Conservation (phyloP, 1,140 invertebrate species). For the Ditylenchus dipsaci region DNA sequence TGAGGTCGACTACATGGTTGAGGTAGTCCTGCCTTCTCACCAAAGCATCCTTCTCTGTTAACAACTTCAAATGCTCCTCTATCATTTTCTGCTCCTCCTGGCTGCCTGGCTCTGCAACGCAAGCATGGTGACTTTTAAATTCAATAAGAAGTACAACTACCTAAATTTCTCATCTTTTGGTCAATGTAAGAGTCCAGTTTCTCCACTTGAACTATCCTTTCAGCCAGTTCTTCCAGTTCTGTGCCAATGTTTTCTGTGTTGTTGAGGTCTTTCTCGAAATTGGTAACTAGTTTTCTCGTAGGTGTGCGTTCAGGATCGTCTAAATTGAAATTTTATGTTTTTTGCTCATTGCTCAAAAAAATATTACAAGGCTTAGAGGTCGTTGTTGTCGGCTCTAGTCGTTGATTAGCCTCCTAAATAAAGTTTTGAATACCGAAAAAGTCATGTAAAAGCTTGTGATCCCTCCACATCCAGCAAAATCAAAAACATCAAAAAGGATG, state of each 20-base stretch:
- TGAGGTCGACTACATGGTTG: constrained; percentile 32
- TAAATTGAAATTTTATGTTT: not conserved
- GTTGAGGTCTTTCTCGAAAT: constrained; percentile 20
- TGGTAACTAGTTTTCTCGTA: constrained; percentile 15
- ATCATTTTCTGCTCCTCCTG: constrained; percentile 31
- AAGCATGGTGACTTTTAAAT: not conserved
- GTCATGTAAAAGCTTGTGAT: not conserved
- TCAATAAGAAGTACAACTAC: constrained; percentile 13
- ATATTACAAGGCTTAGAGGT: too few relatives aligned
- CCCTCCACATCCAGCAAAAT: too few relatives aligned
- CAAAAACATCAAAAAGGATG: too few relatives aligned
- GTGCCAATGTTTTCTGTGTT: constrained; percentile 8
- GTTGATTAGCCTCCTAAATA: too few relatives aligned
- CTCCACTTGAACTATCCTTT: constrained; percentile 27
- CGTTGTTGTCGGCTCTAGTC: too few relatives aligned
- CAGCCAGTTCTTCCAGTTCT: constrained; percentile 32
- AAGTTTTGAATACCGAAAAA: not conserved
- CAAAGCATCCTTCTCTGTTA: constrained; percentile 36
- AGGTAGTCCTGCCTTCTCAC: constrained; percentile 39
- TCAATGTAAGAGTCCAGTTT: constrained; percentile 15
- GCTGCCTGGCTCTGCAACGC: constrained; percentile 24
- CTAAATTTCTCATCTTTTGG: constrained; percentile 17
- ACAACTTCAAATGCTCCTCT: constrained; percentile 22
- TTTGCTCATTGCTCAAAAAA: too few relatives aligned
- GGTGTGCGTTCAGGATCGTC: constrained; percentile 8